Evolutionary conservation across 1,140 invertebrate species (phyloP).

Genomic region (Drosophila orosa): DNA sequence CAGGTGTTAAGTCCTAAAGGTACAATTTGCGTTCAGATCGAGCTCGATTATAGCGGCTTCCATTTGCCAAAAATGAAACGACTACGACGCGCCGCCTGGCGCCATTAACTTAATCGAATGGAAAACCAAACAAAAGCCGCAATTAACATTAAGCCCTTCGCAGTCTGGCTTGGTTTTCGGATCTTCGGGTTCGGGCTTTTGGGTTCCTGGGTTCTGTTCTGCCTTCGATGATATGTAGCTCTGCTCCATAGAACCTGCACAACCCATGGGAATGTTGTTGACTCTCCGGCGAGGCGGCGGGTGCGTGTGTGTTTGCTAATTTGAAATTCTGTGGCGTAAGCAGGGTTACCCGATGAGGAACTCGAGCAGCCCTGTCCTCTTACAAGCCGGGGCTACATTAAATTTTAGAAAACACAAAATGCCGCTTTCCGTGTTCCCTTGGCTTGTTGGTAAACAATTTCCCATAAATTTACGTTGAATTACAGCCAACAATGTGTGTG

Average conservation of each 20-base stretch:
- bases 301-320: slow-evolving; percentile 56
- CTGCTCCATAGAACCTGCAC: slow-evolving; percentile 37
- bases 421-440: slow-evolving; percentile 50
- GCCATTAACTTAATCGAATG: slow-evolving; percentile 71
- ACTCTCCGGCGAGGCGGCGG: not conserved
- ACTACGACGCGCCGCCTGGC: slow-evolving; percentile 31
- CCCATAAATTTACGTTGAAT: slow-evolving; percentile 76
- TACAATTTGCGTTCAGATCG: slow-evolving; percentile 14
- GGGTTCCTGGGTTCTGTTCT: not conserved
- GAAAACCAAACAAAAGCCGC: slow-evolving; percentile 71
- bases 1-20: slow-evolving; percentile 31
- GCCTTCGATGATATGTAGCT: not conserved
- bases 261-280: slow-evolving; percentile 32
- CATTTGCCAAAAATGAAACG: slow-evolving; percentile 40
- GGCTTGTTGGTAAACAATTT: slow-evolving; percentile 70
- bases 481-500: slow-evolving; percentile 68
- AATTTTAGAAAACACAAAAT: slow-evolving; percentile 80
- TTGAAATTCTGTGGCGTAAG: slow-evolving; percentile 56
- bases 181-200: not conserved
- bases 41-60: slow-evolving; percentile 15
- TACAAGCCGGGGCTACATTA: slow-evolving; percentile 53
- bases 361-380: slow-evolving; percentile 8
- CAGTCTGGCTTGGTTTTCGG: slow-evolving; percentile 12
- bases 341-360: slow-evolving; percentile 22
- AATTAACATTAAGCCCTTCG: slow-evolving; percentile 74